A percentile compares a stretch with the other conserved stretches of the same genome.
These are phyloP conservation scores for Netelia inedita DNA, from an alignment of 2,888 invertebrate genomes.

Conservation along the genomic window DNA sequence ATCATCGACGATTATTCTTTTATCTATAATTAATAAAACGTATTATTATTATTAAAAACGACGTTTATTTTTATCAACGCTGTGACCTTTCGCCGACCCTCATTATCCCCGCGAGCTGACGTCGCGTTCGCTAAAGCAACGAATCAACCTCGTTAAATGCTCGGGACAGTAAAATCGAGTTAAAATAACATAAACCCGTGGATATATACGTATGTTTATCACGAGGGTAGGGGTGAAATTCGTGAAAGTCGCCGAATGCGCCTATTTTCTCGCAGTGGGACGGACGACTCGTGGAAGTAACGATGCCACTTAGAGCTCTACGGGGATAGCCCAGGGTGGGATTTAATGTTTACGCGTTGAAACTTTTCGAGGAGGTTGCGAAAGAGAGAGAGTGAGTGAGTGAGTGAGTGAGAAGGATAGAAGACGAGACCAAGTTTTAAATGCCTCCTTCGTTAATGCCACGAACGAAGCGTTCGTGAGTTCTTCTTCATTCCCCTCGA, in stretches of 20 bases:
- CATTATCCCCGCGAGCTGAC: too few species aligned
- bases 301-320: slow-evolving; percentile 76
- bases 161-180: slow-evolving; percentile 9
- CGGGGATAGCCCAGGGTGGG: slow-evolving; percentile 62
- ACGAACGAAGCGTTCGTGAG: slow-evolving; percentile 77
- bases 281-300: slow-evolving; percentile 68
- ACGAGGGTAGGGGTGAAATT: not conserved
- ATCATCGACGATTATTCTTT: not conserved
- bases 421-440: slow-evolving; percentile 72
- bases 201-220: not conserved
- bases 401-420: slow-evolving; percentile 4
- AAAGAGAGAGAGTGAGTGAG: not conserved
- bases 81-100: too few species aligned
- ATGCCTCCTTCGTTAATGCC: slow-evolving; percentile 79
- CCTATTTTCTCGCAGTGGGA: slow-evolving; percentile 69
- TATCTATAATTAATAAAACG: not conserved
- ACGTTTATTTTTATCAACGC: too few species aligned
- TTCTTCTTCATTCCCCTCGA: slow-evolving; percentile 70
- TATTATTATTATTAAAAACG: too few species aligned
- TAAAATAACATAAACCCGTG: slow-evolving; percentile 1
- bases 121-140: too few species aligned
- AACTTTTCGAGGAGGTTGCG: slow-evolving; percentile 72
- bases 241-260: slow-evolving; percentile 47
- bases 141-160: not conserved
- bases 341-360: slow-evolving; percentile 80